These are phyloP conservation scores for Notocelia uddmanniana DNA, from an alignment of 2,888 invertebrate genomes.

Conservation along the genomic window DNA sequence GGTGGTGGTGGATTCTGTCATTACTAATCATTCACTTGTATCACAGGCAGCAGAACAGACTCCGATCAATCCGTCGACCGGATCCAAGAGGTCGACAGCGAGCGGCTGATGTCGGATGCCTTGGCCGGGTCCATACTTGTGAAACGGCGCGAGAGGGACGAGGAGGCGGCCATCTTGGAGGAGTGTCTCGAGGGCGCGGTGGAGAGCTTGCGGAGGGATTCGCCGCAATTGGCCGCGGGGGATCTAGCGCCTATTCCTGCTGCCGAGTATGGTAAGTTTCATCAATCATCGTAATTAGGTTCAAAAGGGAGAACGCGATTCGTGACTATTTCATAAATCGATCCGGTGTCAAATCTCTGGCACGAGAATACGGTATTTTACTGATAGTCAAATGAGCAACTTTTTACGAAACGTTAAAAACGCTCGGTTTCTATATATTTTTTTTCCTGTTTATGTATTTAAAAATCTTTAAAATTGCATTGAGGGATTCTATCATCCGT, in stretches of 20 bases:
- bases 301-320: no score
- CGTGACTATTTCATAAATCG: no score
- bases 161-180: conserved; percentile 64
- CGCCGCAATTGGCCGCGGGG: background rate
- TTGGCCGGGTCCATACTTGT: conserved; percentile 63
- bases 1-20: no score
- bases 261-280: background rate
- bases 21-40: background rate
- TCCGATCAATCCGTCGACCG: conserved; percentile 31
- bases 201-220: conserved; percentile 18
- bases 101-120: conserved; percentile 54
- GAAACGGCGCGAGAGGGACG: conserved; percentile 51
- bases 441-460: no score
- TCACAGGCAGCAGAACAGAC: conserved; percentile 28
- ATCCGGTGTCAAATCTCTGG: no score
- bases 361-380: no score
- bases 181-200: conserved; percentile 55
- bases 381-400: no score
- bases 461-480: no score
- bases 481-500: no score
- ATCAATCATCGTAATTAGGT: no score
- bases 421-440: no score
- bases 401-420: no score
- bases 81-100: background rate
- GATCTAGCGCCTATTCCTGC: background rate